Evolutionary conservation across 2,888 invertebrate species (phyloP).

Genomic region (Sinotaia quadrata): DNA sequence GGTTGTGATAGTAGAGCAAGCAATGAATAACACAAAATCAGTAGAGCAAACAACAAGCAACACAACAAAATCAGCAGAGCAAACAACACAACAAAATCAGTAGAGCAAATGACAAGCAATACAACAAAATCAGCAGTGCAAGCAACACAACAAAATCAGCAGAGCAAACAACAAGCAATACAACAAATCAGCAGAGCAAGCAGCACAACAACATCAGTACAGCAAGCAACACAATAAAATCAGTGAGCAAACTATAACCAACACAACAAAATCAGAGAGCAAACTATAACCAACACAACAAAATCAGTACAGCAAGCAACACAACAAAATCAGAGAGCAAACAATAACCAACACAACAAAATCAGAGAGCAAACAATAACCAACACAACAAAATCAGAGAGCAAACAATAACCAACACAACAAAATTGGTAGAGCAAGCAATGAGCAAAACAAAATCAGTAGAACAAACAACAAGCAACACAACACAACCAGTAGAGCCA

Average conservation of each 20-base stretch:
- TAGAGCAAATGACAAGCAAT: not conserved
- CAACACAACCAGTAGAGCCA: too few relatives aligned
- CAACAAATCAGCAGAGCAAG: not conserved
- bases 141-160: too few relatives aligned
- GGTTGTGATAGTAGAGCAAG: too few relatives aligned
- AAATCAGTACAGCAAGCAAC: not conserved
- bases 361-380: not conserved
- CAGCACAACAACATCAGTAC: not conserved
- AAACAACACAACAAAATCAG: not conserved
- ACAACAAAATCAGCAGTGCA: not conserved
- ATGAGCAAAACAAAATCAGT: too few relatives aligned
- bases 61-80: not conserved
- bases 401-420: not conserved
- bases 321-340: not conserved
- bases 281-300: not conserved
- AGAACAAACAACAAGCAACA: not conserved
- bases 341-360: not conserved
- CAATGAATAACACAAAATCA: too few relatives aligned
- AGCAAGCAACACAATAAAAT: not conserved
- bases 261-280: not conserved
- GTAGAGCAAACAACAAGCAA: not conserved
- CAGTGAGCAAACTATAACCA: not conserved
- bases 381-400: not conserved
- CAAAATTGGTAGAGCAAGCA: too few relatives aligned
- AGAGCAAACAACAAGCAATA: not conserved